Evolutionary conservation across 2,797 vertebrate genomes (phyloP).

Genomic region (Melanotaenia pygmaea): DNA sequence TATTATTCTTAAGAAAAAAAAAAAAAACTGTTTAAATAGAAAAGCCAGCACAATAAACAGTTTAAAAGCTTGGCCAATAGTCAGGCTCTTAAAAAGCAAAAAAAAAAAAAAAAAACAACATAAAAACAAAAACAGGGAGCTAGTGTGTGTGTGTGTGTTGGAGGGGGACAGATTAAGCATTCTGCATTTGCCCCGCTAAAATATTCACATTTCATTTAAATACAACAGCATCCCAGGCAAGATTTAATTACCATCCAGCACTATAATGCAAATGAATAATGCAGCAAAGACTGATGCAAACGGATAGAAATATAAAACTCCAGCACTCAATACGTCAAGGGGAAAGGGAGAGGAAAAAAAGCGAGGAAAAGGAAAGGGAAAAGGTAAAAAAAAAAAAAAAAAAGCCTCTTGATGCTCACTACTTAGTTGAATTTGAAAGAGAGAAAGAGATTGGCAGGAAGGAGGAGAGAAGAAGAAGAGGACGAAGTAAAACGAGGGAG

Average conservation of each 20-base stretch:
- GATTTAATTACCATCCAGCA: constrained; percentile 83
- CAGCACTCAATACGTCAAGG: constrained; percentile 24
- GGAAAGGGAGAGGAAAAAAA: constrained; percentile 4
- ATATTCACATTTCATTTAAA: constrained; percentile 86
- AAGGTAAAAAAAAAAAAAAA: constrained; percentile 52
- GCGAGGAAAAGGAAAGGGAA: constrained; percentile 9
- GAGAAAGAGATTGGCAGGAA: constrained; percentile 47
- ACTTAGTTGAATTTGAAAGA: constrained; percentile 34
- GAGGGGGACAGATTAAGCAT: constrained; percentile 72
- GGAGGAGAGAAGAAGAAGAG: constrained; percentile 14
- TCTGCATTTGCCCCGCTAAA: constrained; percentile 77
- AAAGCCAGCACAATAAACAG: constrained; percentile 66
- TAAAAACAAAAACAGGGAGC: not conserved
- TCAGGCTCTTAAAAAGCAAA: constrained; percentile 55
- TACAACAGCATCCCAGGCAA: constrained; percentile 78
- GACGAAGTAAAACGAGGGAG: constrained; percentile 36
- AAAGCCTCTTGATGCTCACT: constrained; percentile 40
- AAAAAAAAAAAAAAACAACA: constrained; percentile 4
- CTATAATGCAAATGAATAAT: constrained; percentile 87
- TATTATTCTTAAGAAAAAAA: constrained; percentile 69
- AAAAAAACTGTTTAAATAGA: constrained; percentile 57
- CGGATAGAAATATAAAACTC: constrained; percentile 79
- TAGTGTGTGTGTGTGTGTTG: not conserved
- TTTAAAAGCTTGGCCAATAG: constrained; percentile 61
- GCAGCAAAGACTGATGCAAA: constrained; percentile 84